Base-by-base conservation (phyloP, 2,888 invertebrate genomes). In the Drosophila parthenogenetica region DNA sequence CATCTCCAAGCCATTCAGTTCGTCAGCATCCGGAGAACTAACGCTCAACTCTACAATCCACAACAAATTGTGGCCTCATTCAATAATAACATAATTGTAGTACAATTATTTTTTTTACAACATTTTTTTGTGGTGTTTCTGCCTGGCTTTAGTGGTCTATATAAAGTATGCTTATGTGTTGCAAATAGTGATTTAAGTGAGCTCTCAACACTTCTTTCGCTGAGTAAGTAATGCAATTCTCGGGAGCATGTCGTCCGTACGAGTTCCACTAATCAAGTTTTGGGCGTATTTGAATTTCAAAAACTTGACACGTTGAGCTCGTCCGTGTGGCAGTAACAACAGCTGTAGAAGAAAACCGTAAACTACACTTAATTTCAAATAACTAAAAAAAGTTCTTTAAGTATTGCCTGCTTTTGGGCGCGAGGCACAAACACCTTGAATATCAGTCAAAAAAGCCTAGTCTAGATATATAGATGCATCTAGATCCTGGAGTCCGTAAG, bases 1-100 rank as follows among this genome's bases (percentile, higher is more conserved):
- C 83, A 83, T 87, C 84, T 85, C 84, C 89, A 86, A 91, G 77
- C 90, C 79, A 86, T 77, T 67, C 83, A 90, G 91, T 90, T 58
- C 74, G 39, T 69, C 74, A 42, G 32, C 32, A 35, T 49, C 49
- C 49, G 32, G 17, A 35, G 17, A 14, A 4, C 14, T 4, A 25
- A 45, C 11, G 8, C 22, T 45, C 25, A 45, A 45, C 11, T 48
- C 32, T 17, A 32, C 11, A 25, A 5, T 14, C 10, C 0, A 35
- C 35, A 32, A 49, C 32, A 35, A 49, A 32, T 32, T 29, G 2
- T 48, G 25, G 2, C 25, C 17, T 17, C 17, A 29, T 22, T 1
- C 29, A 42, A 37, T 35, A 25, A 25, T 22, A 22, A 16, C 7
- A 14, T 11, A 19, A 40, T 29, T 55, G 10, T 16, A 16, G n/a